A percentile compares a stretch with the other conserved stretches of the same genome.
Conservation (phyloP, 2,113 vertebrate species). For the Clarias batrachus region DNA sequence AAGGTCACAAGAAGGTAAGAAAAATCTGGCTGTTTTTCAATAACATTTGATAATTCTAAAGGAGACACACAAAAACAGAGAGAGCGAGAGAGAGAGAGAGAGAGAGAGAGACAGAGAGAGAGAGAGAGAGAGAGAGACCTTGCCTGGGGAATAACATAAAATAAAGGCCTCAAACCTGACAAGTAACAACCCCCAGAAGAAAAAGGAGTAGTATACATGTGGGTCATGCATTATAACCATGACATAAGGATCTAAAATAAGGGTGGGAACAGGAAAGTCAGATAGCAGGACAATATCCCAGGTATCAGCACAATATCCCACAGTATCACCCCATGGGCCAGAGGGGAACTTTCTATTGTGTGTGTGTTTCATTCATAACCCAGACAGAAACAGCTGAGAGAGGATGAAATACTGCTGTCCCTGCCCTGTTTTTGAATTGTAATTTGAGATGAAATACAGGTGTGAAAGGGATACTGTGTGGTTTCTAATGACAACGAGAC, state of each 20-base stretch:
- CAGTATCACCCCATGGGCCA: slow-evolving; percentile 34
- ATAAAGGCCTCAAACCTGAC: slow-evolving; percentile 17
- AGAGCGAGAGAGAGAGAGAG: too few relatives aligned
- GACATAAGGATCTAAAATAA: slow-evolving; percentile 9
- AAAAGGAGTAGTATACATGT: slow-evolving; percentile 3
- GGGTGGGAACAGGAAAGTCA: slow-evolving; percentile 6
- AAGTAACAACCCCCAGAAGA: neutral
- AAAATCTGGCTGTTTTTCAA: slow-evolving; percentile 6
- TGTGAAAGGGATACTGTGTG: slow-evolving; percentile 16
- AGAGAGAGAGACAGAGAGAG: too few relatives aligned
- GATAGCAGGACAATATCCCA: slow-evolving; percentile 42
- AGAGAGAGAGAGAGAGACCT: too few relatives aligned
- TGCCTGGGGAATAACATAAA: slow-evolving; percentile 30
- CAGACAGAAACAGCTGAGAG: slow-evolving; percentile 34
- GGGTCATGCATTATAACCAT: slow-evolving; percentile 5
- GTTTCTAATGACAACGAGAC: slow-evolving; percentile 30
- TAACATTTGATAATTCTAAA: slow-evolving; percentile 21
- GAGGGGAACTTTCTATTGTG: slow-evolving; percentile 45
- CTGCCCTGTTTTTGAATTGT: slow-evolving; percentile 39
- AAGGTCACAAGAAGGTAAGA: neutral
- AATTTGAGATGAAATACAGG: slow-evolving; percentile 30
- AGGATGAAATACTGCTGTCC: slow-evolving; percentile 33
- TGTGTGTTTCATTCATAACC: slow-evolving; percentile 35
- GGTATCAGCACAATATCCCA: slow-evolving; percentile 41
- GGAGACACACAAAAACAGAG: neutral